Conservation (phyloP, 1,140 invertebrate genomes). For the Homarus americanus region DNA sequence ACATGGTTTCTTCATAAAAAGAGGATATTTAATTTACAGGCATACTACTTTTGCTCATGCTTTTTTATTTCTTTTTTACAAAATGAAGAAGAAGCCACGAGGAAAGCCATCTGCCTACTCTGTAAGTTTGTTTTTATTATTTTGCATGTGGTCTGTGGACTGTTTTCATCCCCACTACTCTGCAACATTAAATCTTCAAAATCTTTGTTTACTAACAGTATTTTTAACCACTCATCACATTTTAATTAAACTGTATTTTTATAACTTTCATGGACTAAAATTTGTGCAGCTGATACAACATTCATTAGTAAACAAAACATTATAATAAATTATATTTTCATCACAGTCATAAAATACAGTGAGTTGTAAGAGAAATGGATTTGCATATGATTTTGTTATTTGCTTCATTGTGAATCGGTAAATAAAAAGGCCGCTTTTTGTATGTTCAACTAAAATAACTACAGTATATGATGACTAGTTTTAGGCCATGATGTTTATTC, state of each 20-base stretch:
- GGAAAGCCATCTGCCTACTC: slow-evolving; percentile 74
- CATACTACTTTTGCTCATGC: slow-evolving; percentile 58
- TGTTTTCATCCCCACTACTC: neutral
- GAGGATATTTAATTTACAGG: slow-evolving; percentile 30
- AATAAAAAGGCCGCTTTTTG: neutral
- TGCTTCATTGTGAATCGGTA: neutral
- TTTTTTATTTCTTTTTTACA: slow-evolving; percentile 51
- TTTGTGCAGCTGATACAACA: neutral
- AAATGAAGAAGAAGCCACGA: slow-evolving; percentile 70
- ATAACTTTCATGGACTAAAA: neutral
- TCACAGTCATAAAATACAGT: neutral
- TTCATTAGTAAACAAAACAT: neutral
- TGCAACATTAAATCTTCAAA: neutral
- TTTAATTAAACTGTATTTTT: neutral
- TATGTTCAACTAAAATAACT: neutral
- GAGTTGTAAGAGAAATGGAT: neutral
- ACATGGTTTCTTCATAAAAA: slow-evolving; percentile 24
- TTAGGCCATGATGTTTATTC: no score
- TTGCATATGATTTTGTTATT: neutral
- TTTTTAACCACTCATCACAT: no score
- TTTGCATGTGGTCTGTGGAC: slow-evolving; percentile 25
- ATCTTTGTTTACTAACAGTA: neutral
- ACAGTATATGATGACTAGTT: no score
- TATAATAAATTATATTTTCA: neutral
- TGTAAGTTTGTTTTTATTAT: slow-evolving; percentile 72